A percentile compares a stretch with the other conserved stretches of the same genome.
Conservation (phyloP, 2,797 vertebrate genomes). For the Phataginus tetradactyla region DNA sequence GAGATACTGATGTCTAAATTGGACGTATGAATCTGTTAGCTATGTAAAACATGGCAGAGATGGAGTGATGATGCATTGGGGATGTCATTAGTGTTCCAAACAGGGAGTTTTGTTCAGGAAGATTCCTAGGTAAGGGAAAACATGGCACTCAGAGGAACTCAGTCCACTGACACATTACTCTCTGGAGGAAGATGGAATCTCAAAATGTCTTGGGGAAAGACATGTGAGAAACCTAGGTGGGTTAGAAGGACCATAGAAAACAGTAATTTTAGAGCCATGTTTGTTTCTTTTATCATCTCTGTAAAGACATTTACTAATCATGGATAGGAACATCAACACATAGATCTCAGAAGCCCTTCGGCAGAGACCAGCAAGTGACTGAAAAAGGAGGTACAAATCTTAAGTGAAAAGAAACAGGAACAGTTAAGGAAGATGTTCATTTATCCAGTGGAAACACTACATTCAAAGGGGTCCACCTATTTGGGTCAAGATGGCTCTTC, state of each 20-base stretch:
- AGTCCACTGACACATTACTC: neutral
- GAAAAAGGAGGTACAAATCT: neutral
- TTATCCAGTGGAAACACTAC: neutral
- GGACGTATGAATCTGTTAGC: neutral
- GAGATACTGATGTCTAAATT: neutral
- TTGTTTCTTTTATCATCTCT: neutral
- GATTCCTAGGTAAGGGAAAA: neutral
- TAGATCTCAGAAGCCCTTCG: neutral
- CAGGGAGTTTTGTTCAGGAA: neutral
- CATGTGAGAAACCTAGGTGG: neutral
- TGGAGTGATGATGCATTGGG: neutral
- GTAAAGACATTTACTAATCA: neutral
- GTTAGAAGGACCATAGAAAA: neutral
- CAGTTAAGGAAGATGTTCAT: neutral
- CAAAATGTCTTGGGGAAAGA: neutral
- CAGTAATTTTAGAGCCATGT: neutral
- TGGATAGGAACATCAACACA: neutral
- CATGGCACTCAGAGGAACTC: neutral
- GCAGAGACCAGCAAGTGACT: neutral
- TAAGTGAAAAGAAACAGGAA: neutral
- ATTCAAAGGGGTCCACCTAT: constrained; percentile 56
- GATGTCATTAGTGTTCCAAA: neutral
- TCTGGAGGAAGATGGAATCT: neutral
- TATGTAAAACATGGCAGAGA: neutral
- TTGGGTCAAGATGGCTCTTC: constrained; percentile 71